Percentiles rank a stretch among this genome's conserved stretches.
Evolutionary conservation across 2,797 vertebrate genomes (phyloP).

Genomic region (Sebastes nivosus): DNA sequence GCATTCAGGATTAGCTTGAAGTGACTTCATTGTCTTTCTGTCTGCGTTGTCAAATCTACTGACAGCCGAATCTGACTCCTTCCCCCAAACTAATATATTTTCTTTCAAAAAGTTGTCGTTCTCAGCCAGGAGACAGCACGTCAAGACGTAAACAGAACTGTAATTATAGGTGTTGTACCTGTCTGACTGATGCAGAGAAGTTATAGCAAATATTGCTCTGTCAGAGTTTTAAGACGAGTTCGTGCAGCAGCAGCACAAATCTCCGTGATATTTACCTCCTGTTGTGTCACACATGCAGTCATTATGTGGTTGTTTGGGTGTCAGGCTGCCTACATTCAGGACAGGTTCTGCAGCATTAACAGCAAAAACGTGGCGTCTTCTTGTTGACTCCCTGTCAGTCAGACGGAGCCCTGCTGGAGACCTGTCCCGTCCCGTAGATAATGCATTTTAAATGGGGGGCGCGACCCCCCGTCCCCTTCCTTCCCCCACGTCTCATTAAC

Average conservation of each 20-base stretch:
- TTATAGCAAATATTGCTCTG: conserved; percentile 17
- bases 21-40: conserved; percentile 52
- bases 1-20: conserved; percentile 54
- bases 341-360: conserved; percentile 18
- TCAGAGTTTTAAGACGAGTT: conserved; percentile 6
- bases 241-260: not conserved
- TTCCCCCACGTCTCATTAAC: conserved; percentile 63
- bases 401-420: conserved; percentile 29
- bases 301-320: conserved; percentile 16
- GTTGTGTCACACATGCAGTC: conserved; percentile 8
- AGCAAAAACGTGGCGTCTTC: not conserved
- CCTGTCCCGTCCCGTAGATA: conserved; percentile 42
- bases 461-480: conserved; percentile 16
- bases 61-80: conserved; percentile 32
- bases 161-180: conserved; percentile 31
- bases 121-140: not conserved
- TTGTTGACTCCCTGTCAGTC: conserved; percentile 47
- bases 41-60: conserved; percentile 37
- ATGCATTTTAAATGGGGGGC: conserved; percentile 68
- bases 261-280: not conserved
- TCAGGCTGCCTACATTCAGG: not conserved
- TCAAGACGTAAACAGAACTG: conserved; percentile 41
- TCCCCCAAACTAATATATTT: conserved; percentile 11
- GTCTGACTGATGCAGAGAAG: conserved; percentile 10
- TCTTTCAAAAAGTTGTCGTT: conserved; percentile 11